Evolutionary conservation across 2,888 invertebrate species (phyloP).

Genomic region (Eurytoma californica): DNA sequence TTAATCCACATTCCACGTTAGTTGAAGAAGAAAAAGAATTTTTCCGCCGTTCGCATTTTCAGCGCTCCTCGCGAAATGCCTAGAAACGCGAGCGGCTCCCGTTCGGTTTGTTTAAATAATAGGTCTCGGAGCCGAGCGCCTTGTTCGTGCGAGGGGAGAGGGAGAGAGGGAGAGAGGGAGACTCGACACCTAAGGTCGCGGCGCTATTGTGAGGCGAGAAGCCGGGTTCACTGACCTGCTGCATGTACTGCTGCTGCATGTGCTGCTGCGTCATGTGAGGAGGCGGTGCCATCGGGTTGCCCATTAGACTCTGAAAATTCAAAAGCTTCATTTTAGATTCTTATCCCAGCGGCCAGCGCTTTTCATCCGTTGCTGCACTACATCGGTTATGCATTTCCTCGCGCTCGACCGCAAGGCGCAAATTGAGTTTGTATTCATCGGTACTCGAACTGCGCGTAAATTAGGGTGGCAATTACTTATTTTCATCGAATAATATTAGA

Average conservation of each 20-base stretch:
- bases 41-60: too few relatives aligned
- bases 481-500: too few relatives aligned
- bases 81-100: too few relatives aligned
- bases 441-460: too few relatives aligned
- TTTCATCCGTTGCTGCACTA: background rate
- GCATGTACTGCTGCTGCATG: slow-evolving; percentile 73
- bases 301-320: slow-evolving; percentile 68
- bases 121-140: background rate
- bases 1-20: too few relatives aligned
- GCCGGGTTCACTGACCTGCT: slow-evolving; percentile 69
- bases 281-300: slow-evolving; percentile 71
- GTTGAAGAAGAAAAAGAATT: too few relatives aligned
- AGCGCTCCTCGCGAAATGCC: too few relatives aligned
- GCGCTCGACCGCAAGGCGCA: too few relatives aligned
- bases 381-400: background rate
- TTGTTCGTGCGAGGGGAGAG: background rate
- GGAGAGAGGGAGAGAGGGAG: background rate
- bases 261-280: slow-evolving; percentile 70
- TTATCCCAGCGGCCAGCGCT: background rate
- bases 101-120: too few relatives aligned
- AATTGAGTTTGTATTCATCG: background rate
- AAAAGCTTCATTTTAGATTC: slow-evolving; percentile 30
- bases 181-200: too few relatives aligned
- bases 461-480: too few relatives aligned
- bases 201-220: slow-evolving; percentile 1